Base-by-base conservation (phyloP, 2,113 vertebrate genomes). In the Chamaetylas fuelleborni region DNA sequence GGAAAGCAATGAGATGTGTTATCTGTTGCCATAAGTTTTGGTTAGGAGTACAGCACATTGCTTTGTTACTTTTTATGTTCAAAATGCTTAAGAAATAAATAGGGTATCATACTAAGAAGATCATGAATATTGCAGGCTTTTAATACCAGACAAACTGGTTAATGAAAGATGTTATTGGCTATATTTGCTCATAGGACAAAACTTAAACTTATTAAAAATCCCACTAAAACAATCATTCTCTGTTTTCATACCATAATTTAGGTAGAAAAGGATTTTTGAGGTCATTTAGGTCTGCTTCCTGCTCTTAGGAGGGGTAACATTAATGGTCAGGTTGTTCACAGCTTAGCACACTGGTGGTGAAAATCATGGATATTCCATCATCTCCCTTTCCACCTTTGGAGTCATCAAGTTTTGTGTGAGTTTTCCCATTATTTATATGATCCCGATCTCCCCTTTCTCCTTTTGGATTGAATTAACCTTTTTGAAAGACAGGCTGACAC, bases 81-180 rank as follows among this genome's bases (percentile, higher is more conserved):
- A n/a, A 81, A 83, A 50, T 2, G 0, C 12, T 17, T 60, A 47
- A 56, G 64, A 81, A 84, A 65, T 58, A 60, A 31, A 72, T 34
- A 86, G 1, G 1, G 11, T 51, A 19, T 54, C 10, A 25, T 31
- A 66, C 1, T 3, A 17, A 18, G 28, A 82, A 62, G 2, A 2
- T n/a, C 14, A 62, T 45, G 24, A 71, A 48, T 53, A 31, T 5
- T 0, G 1, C 28, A 74, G 13, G 13, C 22, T 48, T 85, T 70
- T 66, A 70, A 33, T 42, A 45, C 2, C 7, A 81, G 7, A 26
- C 1, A 70, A 60, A 18, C 4, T 34, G 17, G 19, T 28, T 25
- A 24, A 74, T 57, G 42, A 34, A 38, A 15, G 3, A 13, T 38
- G 15, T 28, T 50, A 2, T 9, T 80, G 1, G 7, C 22, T 34